Base-by-base conservation (phyloP, 1,140 invertebrate species). In the Apis cerana region DNA sequence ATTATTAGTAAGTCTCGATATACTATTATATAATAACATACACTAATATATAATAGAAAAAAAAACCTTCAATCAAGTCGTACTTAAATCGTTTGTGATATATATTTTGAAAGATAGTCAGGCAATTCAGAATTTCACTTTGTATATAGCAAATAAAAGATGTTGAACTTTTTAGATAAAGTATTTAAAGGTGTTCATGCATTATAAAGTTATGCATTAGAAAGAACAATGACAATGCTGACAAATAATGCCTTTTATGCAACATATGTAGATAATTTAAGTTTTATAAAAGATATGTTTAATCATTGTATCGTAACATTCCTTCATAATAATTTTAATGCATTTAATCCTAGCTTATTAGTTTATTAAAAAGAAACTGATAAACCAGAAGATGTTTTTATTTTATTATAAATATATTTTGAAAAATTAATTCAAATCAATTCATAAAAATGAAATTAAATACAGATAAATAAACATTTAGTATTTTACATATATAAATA, bases 271-370 rank as follows among this genome's bases (percentile, higher is more conserved):
- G 12, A 75, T 61, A 64, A 74, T 7, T 19, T 48, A 52, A 84
- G 8, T 85, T 64, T 76, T 43, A 17, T 13, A 67, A 17, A 21
- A 74, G 15, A 76, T 56, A 52, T 67, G 15, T 61, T 58, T 50
- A 15, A 69, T 23, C 19, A 69, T 17, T 11, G 54, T 0, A 27
- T 0, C 43, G 23, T 75, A 43, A 87, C 85, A 87, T 87, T 87
- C 86, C 86, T 50, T 86, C 33, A 65, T 86, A 75, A 75, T 72
- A 75, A 86, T 83, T 72, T 83, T 64, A 59, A 80, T 52, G 85
- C 76, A 87, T 87, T 87, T 87, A 84, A 76, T 70, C 33, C 52
- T 19, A 54, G 52, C 23, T 15, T 75, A 33, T 87, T n/a, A 65
- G 27, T 75, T 78, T 23, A 72, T 68, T 3, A 21, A 10, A 67